Percentiles rank a stretch among this genome's conserved stretches.
Conservation (phyloP, 2,888 invertebrate genomes). For the Creontiades dilutus region DNA sequence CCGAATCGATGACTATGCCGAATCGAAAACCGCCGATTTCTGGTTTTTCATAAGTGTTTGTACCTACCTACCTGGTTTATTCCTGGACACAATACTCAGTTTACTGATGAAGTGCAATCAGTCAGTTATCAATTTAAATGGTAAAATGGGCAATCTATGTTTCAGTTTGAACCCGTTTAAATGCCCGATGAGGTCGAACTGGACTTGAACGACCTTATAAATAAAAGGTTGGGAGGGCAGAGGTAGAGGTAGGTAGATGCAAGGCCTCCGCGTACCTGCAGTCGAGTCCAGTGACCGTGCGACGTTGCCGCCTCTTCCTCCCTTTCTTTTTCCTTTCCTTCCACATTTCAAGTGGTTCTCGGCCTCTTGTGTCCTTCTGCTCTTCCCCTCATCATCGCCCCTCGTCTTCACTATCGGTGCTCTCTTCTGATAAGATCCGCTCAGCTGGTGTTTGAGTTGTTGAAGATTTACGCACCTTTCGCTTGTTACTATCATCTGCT, state of each 20-base stretch:
- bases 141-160: too few species aligned
- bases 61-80: too few species aligned
- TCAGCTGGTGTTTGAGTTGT: too few species aligned
- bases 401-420: neutral
- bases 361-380: neutral
- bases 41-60: too few species aligned
- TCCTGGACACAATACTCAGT: too few species aligned
- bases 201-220: slow-evolving; percentile 42
- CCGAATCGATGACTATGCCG: too few species aligned
- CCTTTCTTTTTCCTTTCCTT: slow-evolving; percentile 36
- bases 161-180: neutral
- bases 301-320: slow-evolving; percentile 53
- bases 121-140: too few species aligned
- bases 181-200: neutral
- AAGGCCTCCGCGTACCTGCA: slow-evolving; percentile 31
- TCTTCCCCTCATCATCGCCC: neutral
- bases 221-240: neutral
- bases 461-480: too few species aligned
- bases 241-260: neutral
- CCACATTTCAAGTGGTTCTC: slow-evolving; percentile 49
- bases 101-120: too few species aligned
- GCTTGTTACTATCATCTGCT: too few species aligned
- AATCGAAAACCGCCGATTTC: too few species aligned
- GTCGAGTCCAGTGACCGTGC: slow-evolving; percentile 57
- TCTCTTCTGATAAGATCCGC: neutral